These are phyloP conservation scores for Fratercula arctica DNA, from an alignment of 2,797 vertebrate species.

Conservation along the genomic window DNA sequence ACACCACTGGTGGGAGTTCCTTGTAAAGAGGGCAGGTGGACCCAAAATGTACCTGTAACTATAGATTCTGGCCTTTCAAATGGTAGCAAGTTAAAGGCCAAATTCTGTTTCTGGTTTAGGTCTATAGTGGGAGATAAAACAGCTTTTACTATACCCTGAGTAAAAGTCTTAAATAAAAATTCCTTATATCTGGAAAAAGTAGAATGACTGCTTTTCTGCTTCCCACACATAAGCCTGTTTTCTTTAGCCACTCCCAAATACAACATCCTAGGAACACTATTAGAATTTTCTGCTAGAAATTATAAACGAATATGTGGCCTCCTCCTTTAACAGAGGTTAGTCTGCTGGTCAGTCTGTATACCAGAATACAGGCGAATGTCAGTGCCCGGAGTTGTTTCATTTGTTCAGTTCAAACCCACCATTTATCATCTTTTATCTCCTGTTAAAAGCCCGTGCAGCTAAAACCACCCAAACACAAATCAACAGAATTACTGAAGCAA, in stretches of 20 bases:
- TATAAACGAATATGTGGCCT: background rate
- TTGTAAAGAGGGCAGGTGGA: background rate
- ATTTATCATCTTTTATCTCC: background rate
- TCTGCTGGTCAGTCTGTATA: background rate
- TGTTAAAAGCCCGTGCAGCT: background rate
- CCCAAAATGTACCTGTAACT: background rate
- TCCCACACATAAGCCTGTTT: background rate
- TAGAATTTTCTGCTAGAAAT: background rate
- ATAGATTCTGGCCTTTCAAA: background rate
- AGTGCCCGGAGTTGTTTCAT: background rate
- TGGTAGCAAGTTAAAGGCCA: background rate
- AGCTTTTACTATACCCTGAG: background rate
- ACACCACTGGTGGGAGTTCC: background rate
- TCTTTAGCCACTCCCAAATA: background rate
- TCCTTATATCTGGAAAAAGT: background rate
- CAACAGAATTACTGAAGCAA: background rate
- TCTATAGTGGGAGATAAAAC: background rate
- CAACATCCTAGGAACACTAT: background rate
- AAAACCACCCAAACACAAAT: background rate
- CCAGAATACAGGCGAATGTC: background rate
- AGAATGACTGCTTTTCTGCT: background rate
- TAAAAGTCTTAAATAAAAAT: background rate
- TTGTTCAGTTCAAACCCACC: background rate
- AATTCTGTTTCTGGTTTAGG: background rate
- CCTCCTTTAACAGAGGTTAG: background rate